These are phyloP conservation scores for Erythrolamprus reginae DNA, from an alignment of 2,113 vertebrate species.

Conservation along the genomic window DNA sequence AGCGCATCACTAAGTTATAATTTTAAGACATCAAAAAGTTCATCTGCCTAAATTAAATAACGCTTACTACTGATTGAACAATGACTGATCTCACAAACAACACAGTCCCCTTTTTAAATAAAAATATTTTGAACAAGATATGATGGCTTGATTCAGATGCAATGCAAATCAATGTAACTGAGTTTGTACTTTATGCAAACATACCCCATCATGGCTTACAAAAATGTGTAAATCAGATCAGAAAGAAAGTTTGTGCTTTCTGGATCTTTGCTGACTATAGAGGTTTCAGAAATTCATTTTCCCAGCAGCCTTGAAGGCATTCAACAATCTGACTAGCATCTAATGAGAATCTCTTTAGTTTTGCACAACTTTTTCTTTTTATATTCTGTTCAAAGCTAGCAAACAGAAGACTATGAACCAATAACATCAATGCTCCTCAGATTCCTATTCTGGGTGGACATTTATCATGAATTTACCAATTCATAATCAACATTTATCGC, in stretches of 20 bases:
- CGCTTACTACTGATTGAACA: background rate
- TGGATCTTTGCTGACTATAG: background rate
- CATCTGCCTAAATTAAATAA: background rate
- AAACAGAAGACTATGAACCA: background rate
- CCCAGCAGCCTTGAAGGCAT: background rate
- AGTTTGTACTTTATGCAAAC: background rate
- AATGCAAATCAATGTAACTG: background rate
- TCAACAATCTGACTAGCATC: background rate
- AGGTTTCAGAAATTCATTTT: background rate
- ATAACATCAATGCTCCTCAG: background rate
- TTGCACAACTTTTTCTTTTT: background rate
- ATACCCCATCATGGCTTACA: background rate
- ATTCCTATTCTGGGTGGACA: background rate
- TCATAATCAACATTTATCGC: background rate
- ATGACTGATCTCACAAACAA: background rate
- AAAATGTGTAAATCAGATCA: background rate
- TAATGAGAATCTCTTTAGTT: background rate
- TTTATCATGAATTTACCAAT: background rate
- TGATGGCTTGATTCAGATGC: background rate
- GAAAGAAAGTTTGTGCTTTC: background rate
- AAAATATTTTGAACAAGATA: background rate
- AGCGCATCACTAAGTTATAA: background rate
- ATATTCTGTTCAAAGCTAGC: background rate
- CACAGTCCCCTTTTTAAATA: background rate
- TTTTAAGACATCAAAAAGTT: background rate